phyloP scores from a whole-genome alignment of 2,888 invertebrate species.

The Leptura quadrifasciata region DNA sequence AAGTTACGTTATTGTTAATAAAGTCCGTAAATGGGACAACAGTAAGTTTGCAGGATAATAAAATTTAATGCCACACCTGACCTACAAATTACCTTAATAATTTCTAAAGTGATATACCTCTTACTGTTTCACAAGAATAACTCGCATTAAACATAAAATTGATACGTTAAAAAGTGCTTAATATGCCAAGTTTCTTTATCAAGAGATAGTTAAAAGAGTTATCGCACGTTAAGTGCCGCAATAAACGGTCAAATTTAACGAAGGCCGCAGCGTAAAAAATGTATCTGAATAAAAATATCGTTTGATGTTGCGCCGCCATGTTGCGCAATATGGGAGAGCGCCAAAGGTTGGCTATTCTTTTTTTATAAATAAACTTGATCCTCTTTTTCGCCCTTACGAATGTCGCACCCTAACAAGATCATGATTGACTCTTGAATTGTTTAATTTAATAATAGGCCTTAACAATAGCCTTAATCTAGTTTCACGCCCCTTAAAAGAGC shows the following conservation, averaged over 20 bases:
- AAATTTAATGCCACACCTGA: conserved; percentile 41
- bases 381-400: conserved; percentile 50
- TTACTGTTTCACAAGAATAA: conserved; percentile 32
- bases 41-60: conserved; percentile 30
- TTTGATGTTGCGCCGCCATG: conserved; percentile 29
- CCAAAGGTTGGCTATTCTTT: conserved; percentile 26
- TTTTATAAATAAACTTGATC: conserved; percentile 51
- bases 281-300: conserved; percentile 11
- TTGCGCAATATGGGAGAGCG: conserved; percentile 21
- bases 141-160: conserved; percentile 32
- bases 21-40: conserved; percentile 1
- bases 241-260: conserved; percentile 14
- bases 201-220: conserved; percentile 16
- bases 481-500: conserved; percentile 67
- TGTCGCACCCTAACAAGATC: conserved; percentile 61
- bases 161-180: conserved; percentile 24
- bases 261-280: background rate
- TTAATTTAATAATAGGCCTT: conserved; percentile 68
- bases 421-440: conserved; percentile 69
- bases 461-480: conserved; percentile 68
- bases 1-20: conserved; percentile 30
- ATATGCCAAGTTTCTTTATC: conserved; percentile 23
- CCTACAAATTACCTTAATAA: conserved; percentile 40
- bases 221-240: background rate
- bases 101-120: conserved; percentile 30